Conservation (phyloP, 1,140 invertebrate genomes). For the Dreissena polymorpha region DNA sequence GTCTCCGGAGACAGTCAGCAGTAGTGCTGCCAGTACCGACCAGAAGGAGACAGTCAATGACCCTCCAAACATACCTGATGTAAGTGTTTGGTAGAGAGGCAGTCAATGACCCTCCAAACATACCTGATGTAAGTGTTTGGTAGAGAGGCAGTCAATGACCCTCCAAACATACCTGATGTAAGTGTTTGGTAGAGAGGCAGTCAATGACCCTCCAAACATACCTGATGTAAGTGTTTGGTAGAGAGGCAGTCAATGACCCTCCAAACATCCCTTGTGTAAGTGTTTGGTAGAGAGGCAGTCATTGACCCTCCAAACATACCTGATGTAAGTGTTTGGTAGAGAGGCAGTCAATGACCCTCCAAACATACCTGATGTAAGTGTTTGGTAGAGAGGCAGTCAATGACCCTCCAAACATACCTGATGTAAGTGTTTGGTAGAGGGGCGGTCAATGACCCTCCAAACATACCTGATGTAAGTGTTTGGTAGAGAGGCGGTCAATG, state of each 20-base stretch:
- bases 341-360: slow-evolving; percentile 11
- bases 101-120: slow-evolving; percentile 21
- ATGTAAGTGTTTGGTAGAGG: slow-evolving; percentile 35
- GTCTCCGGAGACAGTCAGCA: no score
- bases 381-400: no score
- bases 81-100: slow-evolving; percentile 8
- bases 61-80: slow-evolving; percentile 39
- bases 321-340: slow-evolving; percentile 35
- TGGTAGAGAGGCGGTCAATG: no score
- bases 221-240: slow-evolving; percentile 40
- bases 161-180: slow-evolving; percentile 42
- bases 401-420: slow-evolving; percentile 37
- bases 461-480: slow-evolving; percentile 39
- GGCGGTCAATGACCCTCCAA: slow-evolving; percentile 13
- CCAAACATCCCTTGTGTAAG: slow-evolving; percentile 41
- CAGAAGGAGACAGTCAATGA: not conserved
- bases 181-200: slow-evolving; percentile 5
- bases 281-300: not conserved
- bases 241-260: slow-evolving; percentile 1
- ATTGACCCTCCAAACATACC: slow-evolving; percentile 36
- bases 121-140: slow-evolving; percentile 41
- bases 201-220: slow-evolving; percentile 29
- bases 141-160: not conserved
- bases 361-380: slow-evolving; percentile 41
- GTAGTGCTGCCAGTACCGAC: no score